These are phyloP conservation scores for Ferdinandea cuprea DNA, from an alignment of 2,888 invertebrate genomes.

Conservation along the genomic window DNA sequence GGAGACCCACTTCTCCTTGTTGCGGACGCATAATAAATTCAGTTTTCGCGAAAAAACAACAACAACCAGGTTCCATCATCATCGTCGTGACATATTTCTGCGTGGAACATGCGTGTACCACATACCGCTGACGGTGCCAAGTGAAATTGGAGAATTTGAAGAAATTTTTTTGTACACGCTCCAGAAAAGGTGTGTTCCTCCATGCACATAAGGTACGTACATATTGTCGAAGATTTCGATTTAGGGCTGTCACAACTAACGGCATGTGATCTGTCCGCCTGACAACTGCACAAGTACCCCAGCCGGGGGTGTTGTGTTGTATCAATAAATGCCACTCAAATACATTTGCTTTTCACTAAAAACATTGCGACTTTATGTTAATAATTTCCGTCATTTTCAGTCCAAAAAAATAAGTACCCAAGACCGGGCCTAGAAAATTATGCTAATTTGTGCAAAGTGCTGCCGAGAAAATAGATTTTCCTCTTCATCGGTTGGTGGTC, in stretches of 20 bases:
- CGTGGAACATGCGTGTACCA: conserved; percentile 70
- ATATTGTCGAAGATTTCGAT: conserved; percentile 33
- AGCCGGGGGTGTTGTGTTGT: conserved; percentile 45
- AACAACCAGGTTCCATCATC: conserved; percentile 41
- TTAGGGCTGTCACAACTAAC: not conserved
- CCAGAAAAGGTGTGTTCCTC: conserved; percentile 51
- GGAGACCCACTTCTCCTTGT: conserved; percentile 59
- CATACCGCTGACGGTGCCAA: conserved; percentile 43
- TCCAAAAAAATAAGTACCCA: not conserved
- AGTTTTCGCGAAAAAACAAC: conserved; percentile 37
- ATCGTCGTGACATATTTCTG: conserved; percentile 62
- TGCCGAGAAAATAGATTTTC: conserved; percentile 11
- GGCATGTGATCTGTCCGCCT: conserved; percentile 1
- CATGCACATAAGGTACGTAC: not conserved
- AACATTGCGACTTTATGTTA: conserved; percentile 32
- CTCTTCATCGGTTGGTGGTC: not conserved
- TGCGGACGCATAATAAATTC: conserved; percentile 57
- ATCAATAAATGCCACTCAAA: conserved; percentile 47
- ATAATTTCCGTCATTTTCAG: conserved; percentile 53
- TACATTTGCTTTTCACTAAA: conserved; percentile 23
- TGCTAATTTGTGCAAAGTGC: conserved; percentile 41
- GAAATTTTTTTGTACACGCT: conserved; percentile 43
- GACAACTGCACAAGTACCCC: conserved; percentile 7
- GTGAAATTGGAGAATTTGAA: conserved; percentile 64
- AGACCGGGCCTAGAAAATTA: conserved; percentile 24